These are phyloP conservation scores for Ibidorhyncha struthersii DNA, from an alignment of 2,113 vertebrate genomes.

Conservation along the genomic window DNA sequence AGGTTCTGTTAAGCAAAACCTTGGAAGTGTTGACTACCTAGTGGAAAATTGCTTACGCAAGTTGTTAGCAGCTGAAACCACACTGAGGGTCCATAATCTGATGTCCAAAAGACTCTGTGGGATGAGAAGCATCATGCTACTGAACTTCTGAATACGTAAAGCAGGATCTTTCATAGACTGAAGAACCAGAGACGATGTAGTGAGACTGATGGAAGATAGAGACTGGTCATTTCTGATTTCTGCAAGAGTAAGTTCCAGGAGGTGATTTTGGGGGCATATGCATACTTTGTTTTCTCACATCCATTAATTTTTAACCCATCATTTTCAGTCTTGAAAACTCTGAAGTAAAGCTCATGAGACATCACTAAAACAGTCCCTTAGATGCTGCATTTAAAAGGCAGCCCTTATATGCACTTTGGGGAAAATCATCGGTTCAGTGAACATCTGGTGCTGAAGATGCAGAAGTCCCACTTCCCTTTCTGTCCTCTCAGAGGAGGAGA, in stretches of 20 bases:
- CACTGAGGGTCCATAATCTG: not conserved
- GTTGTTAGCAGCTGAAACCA: not conserved
- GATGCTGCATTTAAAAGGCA: not conserved
- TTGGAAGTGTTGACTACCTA: not conserved
- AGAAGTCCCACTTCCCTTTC: not conserved
- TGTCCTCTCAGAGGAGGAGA: not conserved
- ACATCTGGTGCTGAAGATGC: not conserved
- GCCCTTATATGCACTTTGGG: rapidly evolving
- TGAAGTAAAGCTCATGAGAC: not conserved
- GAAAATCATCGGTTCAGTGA: not conserved
- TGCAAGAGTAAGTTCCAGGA: not conserved
- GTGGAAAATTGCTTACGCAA: not conserved
- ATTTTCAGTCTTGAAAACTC: not conserved
- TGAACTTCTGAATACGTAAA: not conserved
- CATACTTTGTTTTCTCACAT: not conserved
- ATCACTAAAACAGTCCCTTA: not conserved
- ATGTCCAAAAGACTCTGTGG: not conserved
- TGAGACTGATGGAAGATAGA: not conserved
- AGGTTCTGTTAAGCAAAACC: not conserved
- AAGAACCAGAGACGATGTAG: not conserved
- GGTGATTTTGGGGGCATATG: not conserved
- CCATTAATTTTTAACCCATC: not conserved
- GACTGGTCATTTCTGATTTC: not conserved
- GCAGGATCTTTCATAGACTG: not conserved
- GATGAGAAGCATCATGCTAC: not conserved